Evolutionary conservation across 1,140 invertebrate genomes (phyloP).

Genomic region (Drosophila tropicalis): DNA sequence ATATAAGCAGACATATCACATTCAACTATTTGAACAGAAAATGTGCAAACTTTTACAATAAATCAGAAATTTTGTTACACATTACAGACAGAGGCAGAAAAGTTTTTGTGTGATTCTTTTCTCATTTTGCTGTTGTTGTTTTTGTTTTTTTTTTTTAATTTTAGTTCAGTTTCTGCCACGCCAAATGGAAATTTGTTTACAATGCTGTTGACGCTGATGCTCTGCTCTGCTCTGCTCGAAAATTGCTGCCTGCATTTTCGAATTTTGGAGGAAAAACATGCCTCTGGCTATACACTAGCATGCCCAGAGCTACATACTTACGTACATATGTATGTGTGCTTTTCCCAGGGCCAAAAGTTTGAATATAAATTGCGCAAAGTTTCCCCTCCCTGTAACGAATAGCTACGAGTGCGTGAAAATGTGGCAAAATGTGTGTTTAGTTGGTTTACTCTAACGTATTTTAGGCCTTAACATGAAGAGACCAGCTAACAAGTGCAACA

Average conservation of each 20-base stretch:
- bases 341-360: slow-evolving; percentile 1
- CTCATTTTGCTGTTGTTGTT: background rate
- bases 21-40: slow-evolving; percentile 45
- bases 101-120: background rate
- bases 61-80: slow-evolving; percentile 60
- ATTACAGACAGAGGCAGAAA: slow-evolving; percentile 37
- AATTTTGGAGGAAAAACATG: slow-evolving; percentile 17
- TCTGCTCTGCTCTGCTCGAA: slow-evolving; percentile 21
- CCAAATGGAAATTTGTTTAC: slow-evolving; percentile 71
- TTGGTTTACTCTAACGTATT: slow-evolving; percentile 8
- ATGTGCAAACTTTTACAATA: slow-evolving; percentile 53
- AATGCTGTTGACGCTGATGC: slow-evolving; percentile 55
- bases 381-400: background rate
- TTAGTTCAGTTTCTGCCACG: slow-evolving; percentile 47
- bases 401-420: slow-evolving; percentile 23
- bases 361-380: slow-evolving; percentile 20
- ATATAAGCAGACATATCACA: slow-evolving; percentile 23
- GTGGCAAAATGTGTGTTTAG: slow-evolving; percentile 14
- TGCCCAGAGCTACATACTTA: background rate
- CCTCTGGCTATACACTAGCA: background rate
- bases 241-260: slow-evolving; percentile 36
- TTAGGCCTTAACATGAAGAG: slow-evolving; percentile 1
- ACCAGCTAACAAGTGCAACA: slow-evolving; percentile 5
- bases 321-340: background rate
- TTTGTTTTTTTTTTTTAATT: background rate